Evolutionary conservation across 2,797 vertebrate species (phyloP), one percentile per base, ranked within the genome.

Genomic region (Sternarchorhynchus goeldii): DNA sequence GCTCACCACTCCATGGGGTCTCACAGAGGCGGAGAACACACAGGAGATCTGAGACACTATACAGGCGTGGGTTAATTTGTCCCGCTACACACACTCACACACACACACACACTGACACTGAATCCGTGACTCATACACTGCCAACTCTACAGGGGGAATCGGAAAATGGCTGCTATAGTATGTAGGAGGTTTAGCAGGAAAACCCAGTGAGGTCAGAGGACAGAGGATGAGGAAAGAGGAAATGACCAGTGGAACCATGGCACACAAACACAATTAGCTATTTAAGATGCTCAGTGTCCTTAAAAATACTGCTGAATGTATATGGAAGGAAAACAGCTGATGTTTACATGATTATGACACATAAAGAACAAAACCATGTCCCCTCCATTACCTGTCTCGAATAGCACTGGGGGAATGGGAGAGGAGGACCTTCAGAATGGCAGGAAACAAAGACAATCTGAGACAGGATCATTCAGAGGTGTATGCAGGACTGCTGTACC

Each of bases 91-190:
- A 50, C 65, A 21, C 34, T 21, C 31, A 80, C 62, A 75, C 53
- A 72, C 56, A 57, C 21, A 45, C 63, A 64, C 56, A 32, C 59
- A 20, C 57, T 73, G n/a, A 20, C 20, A 39, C 31, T 63, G 25
- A 75, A 8, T 12, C 7, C 14, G 7, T 39, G 34, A 29, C 34
- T 53, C 57, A 55, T 10, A 71, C 78, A 70, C 29, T 62, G 50
- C 5, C 57, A 75, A 12, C 50, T 63, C 25, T 63, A n/a, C 50
- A 63, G 78, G 39, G 32, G 45, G 31, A 39, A 77, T 36, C 21
- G n/a, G 58, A 76, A 75, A 75, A 75, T 80, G 78, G 66, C 63
- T 74, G 31, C 64, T 34, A 62, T 36, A 34, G 56, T 79, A 41
- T 55, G 57, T 25, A 56, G 45, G 73, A 58, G 56, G n/a, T 29